Evolutionary conservation across 2,797 vertebrate species (phyloP).

Genomic region (Gymnothorax javanicus): DNA sequence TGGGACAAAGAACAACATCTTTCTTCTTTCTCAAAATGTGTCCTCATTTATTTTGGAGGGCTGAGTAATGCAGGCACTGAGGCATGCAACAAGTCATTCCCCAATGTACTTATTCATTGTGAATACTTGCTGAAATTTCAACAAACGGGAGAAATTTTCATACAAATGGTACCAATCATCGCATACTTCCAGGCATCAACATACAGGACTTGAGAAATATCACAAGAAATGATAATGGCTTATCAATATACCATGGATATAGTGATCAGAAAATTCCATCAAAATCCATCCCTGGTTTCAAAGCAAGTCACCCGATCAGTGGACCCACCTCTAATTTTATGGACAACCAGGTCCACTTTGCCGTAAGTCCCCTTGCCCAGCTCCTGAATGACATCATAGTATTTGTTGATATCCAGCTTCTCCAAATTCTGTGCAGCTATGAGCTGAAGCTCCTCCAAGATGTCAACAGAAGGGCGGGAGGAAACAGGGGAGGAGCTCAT

Average conservation of each 20-base stretch:
- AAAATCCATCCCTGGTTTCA: background rate
- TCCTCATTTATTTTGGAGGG: background rate
- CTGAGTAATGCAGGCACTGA: background rate
- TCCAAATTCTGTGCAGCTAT: conserved; percentile 81
- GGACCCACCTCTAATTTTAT: conserved; percentile 78
- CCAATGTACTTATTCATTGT: background rate
- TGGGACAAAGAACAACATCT: too few relatives aligned
- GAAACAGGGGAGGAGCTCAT: conserved; percentile 72
- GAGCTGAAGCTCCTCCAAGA: conserved; percentile 81
- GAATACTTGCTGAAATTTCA: background rate
- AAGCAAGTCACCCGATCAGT: background rate
- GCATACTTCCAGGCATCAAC: background rate
- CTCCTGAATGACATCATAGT: conserved; percentile 81
- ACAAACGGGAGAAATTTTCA: background rate
- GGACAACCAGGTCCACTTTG: conserved; percentile 82
- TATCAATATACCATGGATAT: background rate
- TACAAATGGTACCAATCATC: background rate
- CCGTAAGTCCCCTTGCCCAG: conserved; percentile 84
- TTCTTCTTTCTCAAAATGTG: background rate
- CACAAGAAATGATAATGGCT: background rate
- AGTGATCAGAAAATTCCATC: background rate
- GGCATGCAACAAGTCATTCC: background rate
- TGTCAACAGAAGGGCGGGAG: conserved; percentile 72
- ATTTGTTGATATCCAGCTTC: conserved; percentile 77
- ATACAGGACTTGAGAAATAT: background rate